A percentile compares a stretch with the other conserved stretches of the same genome.
These are phyloP conservation scores for Schizothorax lantsangensis DNA, from an alignment of 2,797 vertebrate genomes.

Conservation along the genomic window DNA sequence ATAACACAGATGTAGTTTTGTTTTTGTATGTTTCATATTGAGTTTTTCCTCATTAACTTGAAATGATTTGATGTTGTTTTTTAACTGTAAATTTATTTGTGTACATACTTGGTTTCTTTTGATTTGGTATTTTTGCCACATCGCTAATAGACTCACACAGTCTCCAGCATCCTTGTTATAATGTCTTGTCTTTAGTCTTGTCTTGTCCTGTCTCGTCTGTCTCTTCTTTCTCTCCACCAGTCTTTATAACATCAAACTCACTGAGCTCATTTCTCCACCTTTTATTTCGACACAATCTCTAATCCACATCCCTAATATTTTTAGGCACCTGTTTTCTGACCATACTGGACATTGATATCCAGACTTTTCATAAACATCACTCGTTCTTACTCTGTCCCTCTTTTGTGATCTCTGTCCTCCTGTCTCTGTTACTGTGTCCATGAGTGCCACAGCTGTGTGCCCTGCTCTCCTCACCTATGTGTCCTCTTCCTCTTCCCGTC, in stretches of 20 bases:
- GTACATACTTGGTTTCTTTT: not conserved
- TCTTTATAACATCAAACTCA: constrained; percentile 45
- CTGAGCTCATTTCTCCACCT: constrained; percentile 11
- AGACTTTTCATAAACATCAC: constrained; percentile 13
- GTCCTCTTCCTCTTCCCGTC: constrained; percentile 79
- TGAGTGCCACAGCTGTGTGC: constrained; percentile 71
- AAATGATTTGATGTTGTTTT: constrained; percentile 31
- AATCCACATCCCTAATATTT: not conserved
- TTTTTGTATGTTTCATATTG: constrained; percentile 3
- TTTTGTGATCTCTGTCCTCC: constrained; percentile 29
- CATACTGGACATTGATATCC: constrained; percentile 18
- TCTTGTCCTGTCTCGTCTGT: constrained; percentile 60
- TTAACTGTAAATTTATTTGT: constrained; percentile 33
- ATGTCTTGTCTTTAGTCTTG: constrained; percentile 55
- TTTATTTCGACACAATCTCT: not conserved
- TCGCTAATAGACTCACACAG: constrained; percentile 20
- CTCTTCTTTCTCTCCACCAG: constrained; percentile 47
- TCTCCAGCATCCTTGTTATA: constrained; percentile 34
- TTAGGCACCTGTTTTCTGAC: not conserved
- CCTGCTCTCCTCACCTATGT: constrained; percentile 84
- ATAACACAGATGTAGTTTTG: not conserved
- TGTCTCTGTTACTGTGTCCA: constrained; percentile 58
- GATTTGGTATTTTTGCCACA: constrained; percentile 16
- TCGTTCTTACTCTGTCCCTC: constrained; percentile 56
- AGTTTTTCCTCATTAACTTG: not conserved